phyloP scores from a whole-genome alignment of 1,140 invertebrate genomes.

The Argopecten irradians region DNA sequence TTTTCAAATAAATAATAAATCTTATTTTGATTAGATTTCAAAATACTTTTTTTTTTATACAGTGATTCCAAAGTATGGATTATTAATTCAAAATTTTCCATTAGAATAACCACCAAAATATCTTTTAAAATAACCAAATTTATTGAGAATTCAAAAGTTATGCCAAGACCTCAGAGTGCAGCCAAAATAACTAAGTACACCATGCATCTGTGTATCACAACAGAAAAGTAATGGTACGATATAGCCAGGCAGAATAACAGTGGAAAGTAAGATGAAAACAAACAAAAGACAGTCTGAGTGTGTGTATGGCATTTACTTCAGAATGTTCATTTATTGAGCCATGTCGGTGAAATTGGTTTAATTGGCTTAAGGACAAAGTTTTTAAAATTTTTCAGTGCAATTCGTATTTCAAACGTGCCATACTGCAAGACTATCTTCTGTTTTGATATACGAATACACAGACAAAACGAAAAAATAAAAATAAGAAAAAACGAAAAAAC shows the following conservation, averaged over 20 bases:
- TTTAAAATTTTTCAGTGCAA: neutral
- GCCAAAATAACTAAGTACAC: neutral
- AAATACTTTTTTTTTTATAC: neutral
- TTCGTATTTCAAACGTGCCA: neutral
- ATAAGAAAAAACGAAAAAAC: slow-evolving; percentile 23
- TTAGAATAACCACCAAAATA: neutral
- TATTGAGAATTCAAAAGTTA: slow-evolving; percentile 12
- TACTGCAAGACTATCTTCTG: neutral
- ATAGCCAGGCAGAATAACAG: slow-evolving; percentile 14
- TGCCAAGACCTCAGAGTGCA: neutral
- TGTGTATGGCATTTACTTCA: neutral
- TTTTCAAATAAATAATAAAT: neutral
- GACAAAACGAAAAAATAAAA: slow-evolving; percentile 22
- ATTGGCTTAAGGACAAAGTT: neutral
- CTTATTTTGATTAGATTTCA: neutral
- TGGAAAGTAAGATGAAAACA: neutral
- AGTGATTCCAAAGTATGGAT: too few relatives aligned
- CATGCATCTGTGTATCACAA: neutral
- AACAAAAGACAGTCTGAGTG: neutral
- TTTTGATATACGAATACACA: neutral
- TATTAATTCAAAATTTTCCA: neutral
- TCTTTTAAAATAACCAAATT: neutral
- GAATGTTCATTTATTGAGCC: neutral
- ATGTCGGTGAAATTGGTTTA: neutral
- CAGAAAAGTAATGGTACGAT: neutral